A percentile compares a stretch with the other conserved stretches of the same genome.
phyloP scores from a whole-genome alignment of 2,888 invertebrate species.

The Heliconius charithonia region DNA sequence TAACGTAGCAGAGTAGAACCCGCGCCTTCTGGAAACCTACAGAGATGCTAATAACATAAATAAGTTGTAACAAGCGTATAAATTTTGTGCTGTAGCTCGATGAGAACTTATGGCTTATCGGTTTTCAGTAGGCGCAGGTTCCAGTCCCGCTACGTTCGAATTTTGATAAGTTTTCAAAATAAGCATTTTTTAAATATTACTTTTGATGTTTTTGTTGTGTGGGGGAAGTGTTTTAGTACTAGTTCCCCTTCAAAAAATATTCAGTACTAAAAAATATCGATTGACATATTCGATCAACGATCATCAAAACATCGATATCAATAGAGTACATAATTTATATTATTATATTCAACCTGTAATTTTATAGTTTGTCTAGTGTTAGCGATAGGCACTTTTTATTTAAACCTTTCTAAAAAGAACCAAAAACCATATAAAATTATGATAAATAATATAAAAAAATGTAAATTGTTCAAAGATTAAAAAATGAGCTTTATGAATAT shows the following conservation, averaged over 20 bases:
- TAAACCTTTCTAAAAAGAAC: not conserved
- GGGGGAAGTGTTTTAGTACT: too few species aligned
- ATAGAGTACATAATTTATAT: constrained; percentile 15
- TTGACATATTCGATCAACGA: constrained; percentile 4
- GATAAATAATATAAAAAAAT: constrained; percentile 7
- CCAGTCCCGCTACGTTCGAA: too few species aligned
- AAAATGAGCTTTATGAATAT: not conserved
- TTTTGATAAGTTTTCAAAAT: too few species aligned
- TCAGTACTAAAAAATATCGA: not conserved
- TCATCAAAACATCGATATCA: not conserved
- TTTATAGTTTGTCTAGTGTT: constrained; percentile 23
- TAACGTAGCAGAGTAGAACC: too few species aligned
- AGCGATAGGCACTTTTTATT: constrained; percentile 23
- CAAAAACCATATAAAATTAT: not conserved
- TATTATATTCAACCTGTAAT: constrained; percentile 20
- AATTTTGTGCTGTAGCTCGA: too few species aligned
- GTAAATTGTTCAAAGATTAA: not conserved
- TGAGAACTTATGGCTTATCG: too few species aligned
- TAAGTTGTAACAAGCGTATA: too few species aligned
- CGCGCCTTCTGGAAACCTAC: too few species aligned
- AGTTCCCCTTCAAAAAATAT: not conserved
- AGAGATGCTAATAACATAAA: too few species aligned
- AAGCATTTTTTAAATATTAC: too few species aligned
- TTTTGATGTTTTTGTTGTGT: too few species aligned
- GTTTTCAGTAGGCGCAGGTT: too few species aligned